These are phyloP conservation scores for Oreochromis spilurus DNA, from an alignment of 2,113 vertebrate genomes.

Conservation along the genomic window DNA sequence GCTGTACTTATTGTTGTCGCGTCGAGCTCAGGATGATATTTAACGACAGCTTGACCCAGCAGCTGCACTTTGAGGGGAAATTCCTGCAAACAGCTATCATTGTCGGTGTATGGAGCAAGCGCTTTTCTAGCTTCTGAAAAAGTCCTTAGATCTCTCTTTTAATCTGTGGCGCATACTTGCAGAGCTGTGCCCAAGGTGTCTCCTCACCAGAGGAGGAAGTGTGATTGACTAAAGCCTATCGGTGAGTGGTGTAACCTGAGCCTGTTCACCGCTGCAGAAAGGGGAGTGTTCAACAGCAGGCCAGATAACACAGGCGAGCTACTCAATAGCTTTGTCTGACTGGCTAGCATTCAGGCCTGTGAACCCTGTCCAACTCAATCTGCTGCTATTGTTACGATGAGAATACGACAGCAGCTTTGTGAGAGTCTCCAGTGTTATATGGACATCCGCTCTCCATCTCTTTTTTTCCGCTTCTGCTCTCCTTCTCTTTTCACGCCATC, in stretches of 20 bases:
- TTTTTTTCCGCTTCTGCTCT: not conserved
- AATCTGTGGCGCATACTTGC: not conserved
- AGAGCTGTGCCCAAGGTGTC: not conserved
- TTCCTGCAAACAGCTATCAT: not conserved
- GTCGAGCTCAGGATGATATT: not conserved
- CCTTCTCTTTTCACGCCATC: not conserved
- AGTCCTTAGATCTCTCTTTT: not conserved
- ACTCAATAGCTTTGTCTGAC: conserved; percentile 60
- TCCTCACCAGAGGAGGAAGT: conserved; percentile 2
- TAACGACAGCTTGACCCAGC: not conserved
- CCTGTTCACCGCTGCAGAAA: conserved; percentile 31
- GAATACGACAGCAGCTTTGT: conserved; percentile 56
- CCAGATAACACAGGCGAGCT: conserved; percentile 39
- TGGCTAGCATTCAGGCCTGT: conserved; percentile 45
- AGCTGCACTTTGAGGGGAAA: not conserved
- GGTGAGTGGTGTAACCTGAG: conserved; percentile 27
- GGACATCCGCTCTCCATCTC: conserved; percentile 2
- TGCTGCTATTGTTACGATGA: conserved; percentile 54
- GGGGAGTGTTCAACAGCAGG: conserved; percentile 27
- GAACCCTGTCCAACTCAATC: conserved; percentile 72
- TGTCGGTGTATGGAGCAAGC: not conserved
- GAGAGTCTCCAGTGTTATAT: conserved; percentile 23
- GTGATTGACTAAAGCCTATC: conserved; percentile 35
- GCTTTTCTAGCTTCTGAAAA: not conserved
- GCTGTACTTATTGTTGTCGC: not conserved